Evolutionary conservation across 1,140 invertebrate species (phyloP).

Genomic region (Megalopta genalis): DNA sequence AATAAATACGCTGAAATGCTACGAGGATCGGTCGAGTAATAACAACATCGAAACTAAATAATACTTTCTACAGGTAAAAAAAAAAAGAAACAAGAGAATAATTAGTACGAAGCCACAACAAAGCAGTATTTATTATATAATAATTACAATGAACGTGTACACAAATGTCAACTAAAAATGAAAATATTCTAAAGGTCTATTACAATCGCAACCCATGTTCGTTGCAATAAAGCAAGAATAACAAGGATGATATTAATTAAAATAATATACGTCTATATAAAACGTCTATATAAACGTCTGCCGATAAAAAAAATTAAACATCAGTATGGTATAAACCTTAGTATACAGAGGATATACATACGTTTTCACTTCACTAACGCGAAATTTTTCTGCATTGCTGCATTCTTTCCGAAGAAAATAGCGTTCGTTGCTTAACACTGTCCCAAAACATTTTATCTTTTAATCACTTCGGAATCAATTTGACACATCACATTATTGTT

Average conservation of each 20-base stretch:
- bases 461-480: background rate
- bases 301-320: conserved; percentile 25
- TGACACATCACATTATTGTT: background rate
- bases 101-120: conserved; percentile 27
- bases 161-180: conserved; percentile 43
- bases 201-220: conserved; percentile 7
- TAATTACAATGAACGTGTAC: conserved; percentile 45
- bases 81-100: conserved; percentile 36
- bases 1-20: background rate
- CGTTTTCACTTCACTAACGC: background rate
- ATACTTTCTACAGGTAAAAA: conserved; percentile 1
- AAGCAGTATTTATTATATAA: conserved; percentile 46
- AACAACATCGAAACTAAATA: background rate
- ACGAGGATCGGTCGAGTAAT: background rate
- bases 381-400: background rate
- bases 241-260: conserved; percentile 24
- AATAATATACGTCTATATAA: conserved; percentile 3
- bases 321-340: background rate
- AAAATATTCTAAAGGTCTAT: conserved; percentile 45
- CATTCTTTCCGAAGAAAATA: background rate
- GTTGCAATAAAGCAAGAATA: conserved; percentile 22
- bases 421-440: background rate
- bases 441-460: background rate
- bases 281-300: conserved; percentile 16
- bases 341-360: background rate